Conservation (phyloP, 2,113 vertebrate genomes). For the Progne subis region DNA sequence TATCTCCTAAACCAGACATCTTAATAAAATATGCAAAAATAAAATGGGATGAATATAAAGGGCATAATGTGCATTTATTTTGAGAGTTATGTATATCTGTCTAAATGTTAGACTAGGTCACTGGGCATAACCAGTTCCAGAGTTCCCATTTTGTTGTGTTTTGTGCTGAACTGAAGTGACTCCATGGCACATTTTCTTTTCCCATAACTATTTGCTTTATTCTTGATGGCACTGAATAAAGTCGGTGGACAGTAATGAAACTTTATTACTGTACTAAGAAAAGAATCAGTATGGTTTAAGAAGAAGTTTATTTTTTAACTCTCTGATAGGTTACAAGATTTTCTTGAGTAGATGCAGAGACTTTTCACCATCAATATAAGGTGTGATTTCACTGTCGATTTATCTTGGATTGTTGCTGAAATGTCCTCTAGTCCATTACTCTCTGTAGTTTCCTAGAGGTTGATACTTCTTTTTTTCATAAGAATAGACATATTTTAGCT, state of each 20-base stretch:
- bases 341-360: neutral
- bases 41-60: neutral
- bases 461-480: neutral
- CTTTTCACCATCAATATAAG: neutral
- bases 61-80: rapidly evolving
- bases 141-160: slow-evolving; percentile 1
- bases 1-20: neutral
- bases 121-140: neutral
- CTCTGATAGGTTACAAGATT: neutral
- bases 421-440: neutral
- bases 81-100: neutral
- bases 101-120: slow-evolving; percentile 4
- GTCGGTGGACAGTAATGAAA: neutral
- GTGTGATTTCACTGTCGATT: neutral
- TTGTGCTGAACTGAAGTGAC: neutral
- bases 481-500: neutral
- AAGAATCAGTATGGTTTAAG: neutral
- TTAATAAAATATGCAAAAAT: neutral
- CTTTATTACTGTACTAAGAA: neutral
- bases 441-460: neutral
- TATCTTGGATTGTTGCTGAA: neutral
- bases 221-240: neutral
- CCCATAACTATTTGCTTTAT: neutral
- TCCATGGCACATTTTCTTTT: neutral
- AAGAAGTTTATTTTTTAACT: neutral